Conservation (phyloP, 2,888 invertebrate species). For the Marronus borbonicus region DNA sequence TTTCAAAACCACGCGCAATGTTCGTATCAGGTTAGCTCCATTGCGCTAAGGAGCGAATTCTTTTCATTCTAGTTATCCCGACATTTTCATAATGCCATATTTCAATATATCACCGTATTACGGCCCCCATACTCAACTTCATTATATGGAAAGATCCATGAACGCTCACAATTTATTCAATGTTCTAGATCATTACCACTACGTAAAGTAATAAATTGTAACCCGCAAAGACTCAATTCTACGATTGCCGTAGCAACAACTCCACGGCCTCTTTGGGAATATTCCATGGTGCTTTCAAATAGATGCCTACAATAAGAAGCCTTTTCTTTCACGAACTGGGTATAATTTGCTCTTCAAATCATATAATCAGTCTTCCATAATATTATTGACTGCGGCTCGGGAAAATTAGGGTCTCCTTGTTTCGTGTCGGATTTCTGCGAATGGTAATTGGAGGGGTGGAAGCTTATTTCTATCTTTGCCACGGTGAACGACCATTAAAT, state of each 20-base stretch:
- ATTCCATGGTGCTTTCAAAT: constrained; percentile 22
- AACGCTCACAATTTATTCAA: not conserved
- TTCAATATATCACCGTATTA: constrained; percentile 37
- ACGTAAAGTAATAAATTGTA: constrained; percentile 20
- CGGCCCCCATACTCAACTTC: not conserved
- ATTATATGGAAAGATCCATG: constrained; percentile 21
- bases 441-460: constrained; percentile 6
- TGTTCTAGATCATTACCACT: constrained; percentile 10
- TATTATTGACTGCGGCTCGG: constrained; percentile 16
- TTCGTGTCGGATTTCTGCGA: constrained; percentile 15
- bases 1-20: constrained; percentile 8
- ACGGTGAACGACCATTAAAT: constrained; percentile 9
- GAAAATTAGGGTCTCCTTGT: constrained; percentile 24
- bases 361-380: constrained; percentile 18
- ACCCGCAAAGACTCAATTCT: constrained; percentile 17
- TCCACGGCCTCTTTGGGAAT: not conserved
- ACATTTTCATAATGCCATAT: constrained; percentile 6
- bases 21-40: constrained; percentile 35
- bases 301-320: constrained; percentile 3
- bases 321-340: not conserved
- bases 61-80: not conserved
- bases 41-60: constrained; percentile 1
- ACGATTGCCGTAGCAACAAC: not conserved
- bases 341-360: constrained; percentile 21
- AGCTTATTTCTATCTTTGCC: not conserved